These are phyloP conservation scores for Oreochromis spilurus DNA, from an alignment of 2,113 vertebrate species.

Conservation along the genomic window DNA sequence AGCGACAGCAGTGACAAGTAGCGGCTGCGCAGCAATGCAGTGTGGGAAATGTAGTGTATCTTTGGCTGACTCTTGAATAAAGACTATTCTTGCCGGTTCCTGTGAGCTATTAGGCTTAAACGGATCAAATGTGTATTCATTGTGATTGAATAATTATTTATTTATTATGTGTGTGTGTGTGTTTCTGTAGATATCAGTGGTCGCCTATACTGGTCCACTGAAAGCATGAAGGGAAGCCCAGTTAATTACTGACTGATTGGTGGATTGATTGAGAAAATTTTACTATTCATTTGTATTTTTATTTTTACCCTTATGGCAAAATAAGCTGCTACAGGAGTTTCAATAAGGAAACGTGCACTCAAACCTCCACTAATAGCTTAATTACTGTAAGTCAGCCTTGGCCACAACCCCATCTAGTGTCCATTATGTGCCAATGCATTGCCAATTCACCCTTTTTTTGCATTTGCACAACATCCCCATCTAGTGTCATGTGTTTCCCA, in stretches of 20 bases:
- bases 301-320: neutral
- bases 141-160: neutral
- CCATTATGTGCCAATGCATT: neutral
- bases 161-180: neutral
- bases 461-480: neutral
- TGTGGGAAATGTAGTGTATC: constrained; percentile 71
- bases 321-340: neutral
- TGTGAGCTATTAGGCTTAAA: neutral
- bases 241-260: neutral
- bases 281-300: neutral
- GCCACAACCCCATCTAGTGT: constrained; percentile 36
- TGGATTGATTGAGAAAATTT: neutral
- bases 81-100: neutral
- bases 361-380: neutral
- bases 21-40: constrained; percentile 58
- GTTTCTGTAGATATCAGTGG: neutral
- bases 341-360: neutral
- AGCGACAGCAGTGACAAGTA: constrained; percentile 64
- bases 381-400: neutral
- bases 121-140: neutral
- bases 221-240: neutral
- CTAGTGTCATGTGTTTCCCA: neutral
- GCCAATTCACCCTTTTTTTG: neutral
- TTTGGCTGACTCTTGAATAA: neutral
- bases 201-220: neutral